phyloP scores from a whole-genome alignment of 2,113 vertebrate genomes.

The Bujurquina vittata region DNA sequence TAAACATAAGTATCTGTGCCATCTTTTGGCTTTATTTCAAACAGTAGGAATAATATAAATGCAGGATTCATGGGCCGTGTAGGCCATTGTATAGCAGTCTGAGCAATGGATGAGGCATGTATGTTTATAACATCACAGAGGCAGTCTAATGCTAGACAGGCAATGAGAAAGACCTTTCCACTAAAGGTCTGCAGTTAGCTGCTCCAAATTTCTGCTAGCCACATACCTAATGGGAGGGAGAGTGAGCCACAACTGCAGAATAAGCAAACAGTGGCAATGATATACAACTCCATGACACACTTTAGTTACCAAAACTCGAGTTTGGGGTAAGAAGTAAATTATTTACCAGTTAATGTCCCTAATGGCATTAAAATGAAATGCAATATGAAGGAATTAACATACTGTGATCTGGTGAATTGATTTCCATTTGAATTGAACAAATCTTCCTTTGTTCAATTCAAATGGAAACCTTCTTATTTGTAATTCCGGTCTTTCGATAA shows the following conservation, averaged over 20 bases:
- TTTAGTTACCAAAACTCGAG: background rate
- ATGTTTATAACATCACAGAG: background rate
- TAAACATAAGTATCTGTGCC: background rate
- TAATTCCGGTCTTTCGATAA: background rate
- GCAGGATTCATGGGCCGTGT: accelerated
- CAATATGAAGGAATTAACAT: background rate
- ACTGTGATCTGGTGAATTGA: background rate
- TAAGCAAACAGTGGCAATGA: background rate
- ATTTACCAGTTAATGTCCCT: background rate
- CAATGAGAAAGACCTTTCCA: background rate
- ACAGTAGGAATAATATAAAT: background rate
- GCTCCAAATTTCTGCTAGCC: background rate
- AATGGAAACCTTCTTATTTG: too few relatives aligned
- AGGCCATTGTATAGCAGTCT: background rate
- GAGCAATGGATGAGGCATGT: background rate
- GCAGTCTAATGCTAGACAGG: background rate
- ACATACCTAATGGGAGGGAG: background rate
- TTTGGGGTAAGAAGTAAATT: background rate
- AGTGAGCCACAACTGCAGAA: background rate
- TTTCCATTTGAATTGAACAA: background rate
- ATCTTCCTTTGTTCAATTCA: background rate
- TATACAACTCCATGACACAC: background rate
- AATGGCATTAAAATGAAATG: background rate
- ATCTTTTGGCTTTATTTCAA: background rate
- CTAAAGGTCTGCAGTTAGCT: background rate